A percentile compares a stretch with the other conserved stretches of the same genome.
These are phyloP conservation scores for Emydocephalus ijimae DNA, from an alignment of 2,113 vertebrate species.

Conservation along the genomic window DNA sequence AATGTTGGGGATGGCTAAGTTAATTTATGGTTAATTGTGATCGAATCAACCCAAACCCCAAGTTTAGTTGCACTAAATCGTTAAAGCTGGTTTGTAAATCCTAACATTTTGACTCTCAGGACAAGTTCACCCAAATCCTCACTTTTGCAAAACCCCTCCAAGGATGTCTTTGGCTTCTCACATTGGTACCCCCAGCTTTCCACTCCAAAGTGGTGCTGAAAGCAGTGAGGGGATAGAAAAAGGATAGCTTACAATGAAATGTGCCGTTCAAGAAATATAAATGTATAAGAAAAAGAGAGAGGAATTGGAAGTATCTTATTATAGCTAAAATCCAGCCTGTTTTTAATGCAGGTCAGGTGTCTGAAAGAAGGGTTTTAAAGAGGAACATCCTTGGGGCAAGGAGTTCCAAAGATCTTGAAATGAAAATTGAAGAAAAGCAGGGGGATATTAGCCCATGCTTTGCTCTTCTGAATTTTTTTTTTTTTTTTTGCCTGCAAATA, in stretches of 20 bases:
- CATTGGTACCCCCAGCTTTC: not conserved
- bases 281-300: not conserved
- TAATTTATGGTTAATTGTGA: not conserved
- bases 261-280: not conserved
- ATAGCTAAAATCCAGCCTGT: not conserved
- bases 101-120: not conserved
- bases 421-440: not conserved
- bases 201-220: not conserved
- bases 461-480: not conserved
- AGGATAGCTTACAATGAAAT: not conserved
- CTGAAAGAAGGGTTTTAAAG: not conserved
- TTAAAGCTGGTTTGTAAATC: not conserved
- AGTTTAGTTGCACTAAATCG: not conserved
- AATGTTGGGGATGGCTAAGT: not conserved
- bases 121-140: not conserved
- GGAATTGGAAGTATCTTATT: not conserved
- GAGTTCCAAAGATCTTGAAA: not conserved
- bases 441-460: not conserved
- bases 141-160: not conserved
- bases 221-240: not conserved
- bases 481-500: not conserved
- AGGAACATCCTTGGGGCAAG: not conserved
- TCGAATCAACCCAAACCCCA: not conserved
- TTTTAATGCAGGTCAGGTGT: not conserved
- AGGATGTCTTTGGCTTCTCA: not conserved